These are phyloP conservation scores for Hepsetus odoe DNA, from an alignment of 2,113 vertebrate genomes.

Conservation along the genomic window DNA sequence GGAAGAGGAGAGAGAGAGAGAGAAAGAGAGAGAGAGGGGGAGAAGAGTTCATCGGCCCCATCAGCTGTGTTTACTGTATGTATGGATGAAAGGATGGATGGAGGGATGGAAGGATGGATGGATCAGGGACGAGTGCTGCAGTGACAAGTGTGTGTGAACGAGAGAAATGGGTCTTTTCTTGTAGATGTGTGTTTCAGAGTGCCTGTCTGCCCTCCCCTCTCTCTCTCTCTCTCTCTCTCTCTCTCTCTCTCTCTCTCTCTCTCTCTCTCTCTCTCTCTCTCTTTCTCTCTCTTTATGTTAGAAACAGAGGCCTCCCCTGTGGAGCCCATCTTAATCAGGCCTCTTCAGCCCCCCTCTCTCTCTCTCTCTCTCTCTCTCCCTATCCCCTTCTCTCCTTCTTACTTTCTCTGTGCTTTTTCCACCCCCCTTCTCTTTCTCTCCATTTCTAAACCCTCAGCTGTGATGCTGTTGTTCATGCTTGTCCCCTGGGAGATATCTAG, in stretches of 20 bases:
- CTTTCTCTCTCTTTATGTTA: constrained; percentile 22
- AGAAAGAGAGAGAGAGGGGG: too few species aligned
- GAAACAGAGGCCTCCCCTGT: constrained; percentile 15
- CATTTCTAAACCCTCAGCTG: constrained; percentile 39
- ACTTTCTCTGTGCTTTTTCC: constrained; percentile 31
- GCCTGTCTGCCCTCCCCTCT: constrained; percentile 39
- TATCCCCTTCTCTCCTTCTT: constrained; percentile 50
- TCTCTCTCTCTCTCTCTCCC: constrained; percentile 18
- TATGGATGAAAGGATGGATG: constrained; percentile 72
- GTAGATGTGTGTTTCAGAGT: constrained; percentile 34
- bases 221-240: constrained; percentile 17
- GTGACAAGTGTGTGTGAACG: constrained; percentile 44
- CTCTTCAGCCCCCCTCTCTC: not conserved
- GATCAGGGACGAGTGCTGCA: constrained; percentile 62
- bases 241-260: constrained; percentile 21
- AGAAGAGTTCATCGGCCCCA: constrained; percentile 49
- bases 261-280: constrained; percentile 28
- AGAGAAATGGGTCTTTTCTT: constrained; percentile 42
- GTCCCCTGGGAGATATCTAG: constrained; percentile 39
- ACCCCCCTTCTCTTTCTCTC: constrained; percentile 23
- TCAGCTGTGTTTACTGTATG: constrained; percentile 73
- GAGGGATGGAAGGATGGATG: constrained; percentile 71
- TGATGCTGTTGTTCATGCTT: constrained; percentile 55
- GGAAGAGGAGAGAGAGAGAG: constrained; percentile 68
- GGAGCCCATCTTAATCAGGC: constrained; percentile 4